phyloP scores from a whole-genome alignment of 2,797 vertebrate genomes.

The Peromyscus eremicus region DNA sequence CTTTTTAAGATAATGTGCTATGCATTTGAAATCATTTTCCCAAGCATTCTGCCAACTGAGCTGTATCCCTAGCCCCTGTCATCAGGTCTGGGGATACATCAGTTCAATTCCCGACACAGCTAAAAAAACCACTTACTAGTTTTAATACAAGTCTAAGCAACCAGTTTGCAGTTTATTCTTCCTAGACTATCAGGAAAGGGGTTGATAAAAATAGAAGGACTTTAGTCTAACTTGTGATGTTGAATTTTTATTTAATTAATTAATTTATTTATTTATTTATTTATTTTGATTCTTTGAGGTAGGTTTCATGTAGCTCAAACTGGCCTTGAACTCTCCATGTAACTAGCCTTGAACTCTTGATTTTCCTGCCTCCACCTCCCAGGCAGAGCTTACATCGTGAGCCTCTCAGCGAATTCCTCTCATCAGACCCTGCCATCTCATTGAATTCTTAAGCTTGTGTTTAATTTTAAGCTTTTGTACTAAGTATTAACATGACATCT shows the following conservation, averaged over 20 bases:
- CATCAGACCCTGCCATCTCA: not conserved
- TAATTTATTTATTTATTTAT: too few species aligned
- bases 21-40: conserved; percentile 29
- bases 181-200: not conserved
- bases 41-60: not conserved
- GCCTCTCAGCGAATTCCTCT: not conserved
- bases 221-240: not conserved
- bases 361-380: not conserved
- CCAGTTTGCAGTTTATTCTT: not conserved
- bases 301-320: not conserved
- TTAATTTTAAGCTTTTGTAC: conserved; percentile 9
- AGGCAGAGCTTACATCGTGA: not conserved
- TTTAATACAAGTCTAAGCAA: conserved; percentile 25
- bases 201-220: not conserved
- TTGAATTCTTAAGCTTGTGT: not conserved
- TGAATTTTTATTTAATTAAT: not conserved
- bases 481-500: not conserved
- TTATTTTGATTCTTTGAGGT: not conserved
- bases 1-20: not conserved
- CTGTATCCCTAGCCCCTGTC: not conserved
- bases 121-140: not conserved
- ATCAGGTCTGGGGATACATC: not conserved
- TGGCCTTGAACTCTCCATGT: not conserved
- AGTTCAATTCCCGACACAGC: not conserved
- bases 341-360: not conserved